A percentile compares a stretch with the other conserved stretches of the same genome.
These are phyloP conservation scores for Pollenia angustigena DNA, from an alignment of 2,888 invertebrate genomes.

Conservation along the genomic window DNA sequence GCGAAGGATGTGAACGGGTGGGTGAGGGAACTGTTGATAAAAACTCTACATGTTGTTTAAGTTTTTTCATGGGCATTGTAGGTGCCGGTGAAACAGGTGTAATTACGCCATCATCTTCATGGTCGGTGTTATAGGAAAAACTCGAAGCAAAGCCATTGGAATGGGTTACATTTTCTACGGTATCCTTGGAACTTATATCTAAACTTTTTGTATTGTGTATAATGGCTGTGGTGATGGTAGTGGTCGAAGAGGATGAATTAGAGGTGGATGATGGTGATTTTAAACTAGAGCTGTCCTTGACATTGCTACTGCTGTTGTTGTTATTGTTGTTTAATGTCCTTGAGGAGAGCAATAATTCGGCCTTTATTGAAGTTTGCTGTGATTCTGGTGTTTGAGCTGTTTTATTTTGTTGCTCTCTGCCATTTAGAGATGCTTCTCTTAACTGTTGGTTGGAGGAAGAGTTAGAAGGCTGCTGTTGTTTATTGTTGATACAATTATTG, in stretches of 20 bases:
- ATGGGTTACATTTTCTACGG: constrained; percentile 58
- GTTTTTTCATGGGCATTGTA: constrained; percentile 79
- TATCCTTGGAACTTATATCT: constrained; percentile 51
- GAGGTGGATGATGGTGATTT: constrained; percentile 68
- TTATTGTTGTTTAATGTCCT: constrained; percentile 48
- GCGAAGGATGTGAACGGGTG: constrained; percentile 74
- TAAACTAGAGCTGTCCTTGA: constrained; percentile 57
- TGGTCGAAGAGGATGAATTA: constrained; percentile 65
- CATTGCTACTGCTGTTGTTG: constrained; percentile 48
- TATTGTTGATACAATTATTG: constrained; percentile 81
- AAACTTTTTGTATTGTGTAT: constrained; percentile 63
- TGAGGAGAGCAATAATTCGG: constrained; percentile 42
- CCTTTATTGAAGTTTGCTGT: constrained; percentile 20
- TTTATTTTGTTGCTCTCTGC: constrained; percentile 49
- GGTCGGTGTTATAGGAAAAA: constrained; percentile 77
- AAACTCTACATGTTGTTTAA: constrained; percentile 82
- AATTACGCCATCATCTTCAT: constrained; percentile 75
- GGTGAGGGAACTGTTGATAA: constrained; percentile 77
- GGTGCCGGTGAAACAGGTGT: constrained; percentile 74
- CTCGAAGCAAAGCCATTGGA: constrained; percentile 75
- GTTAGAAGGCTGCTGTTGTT: constrained; percentile 63
- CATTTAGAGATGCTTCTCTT: constrained; percentile 58
- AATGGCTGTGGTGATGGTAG: constrained; percentile 68
- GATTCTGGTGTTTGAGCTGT: constrained; percentile 29
- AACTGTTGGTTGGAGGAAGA: constrained; percentile 33